Percentiles rank a stretch among this genome's conserved stretches.
Conservation (phyloP, 2,113 vertebrate genomes). For the Okapia johnstoni region DNA sequence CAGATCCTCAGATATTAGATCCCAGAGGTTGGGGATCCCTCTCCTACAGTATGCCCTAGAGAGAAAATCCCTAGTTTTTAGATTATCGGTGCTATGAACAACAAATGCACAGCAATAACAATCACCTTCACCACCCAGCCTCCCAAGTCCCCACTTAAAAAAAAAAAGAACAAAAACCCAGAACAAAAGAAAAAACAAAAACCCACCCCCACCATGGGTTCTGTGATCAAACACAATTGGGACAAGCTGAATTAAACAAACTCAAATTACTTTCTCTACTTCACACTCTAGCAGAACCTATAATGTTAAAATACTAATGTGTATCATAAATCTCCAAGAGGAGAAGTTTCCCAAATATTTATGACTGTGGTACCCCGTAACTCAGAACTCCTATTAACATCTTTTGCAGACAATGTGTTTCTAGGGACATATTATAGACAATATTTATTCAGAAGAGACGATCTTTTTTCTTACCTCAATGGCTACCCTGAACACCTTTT, state of each 20-base stretch:
- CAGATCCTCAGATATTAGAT: not conserved
- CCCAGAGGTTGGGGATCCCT: not conserved
- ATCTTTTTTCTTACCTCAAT: not conserved
- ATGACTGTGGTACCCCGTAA: slow-evolving; percentile 18
- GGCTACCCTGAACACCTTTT: not conserved
- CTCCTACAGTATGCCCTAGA: not conserved
- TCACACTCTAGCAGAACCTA: not conserved
- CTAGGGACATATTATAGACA: slow-evolving; percentile 30
- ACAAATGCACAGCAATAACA: not conserved
- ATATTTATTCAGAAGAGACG: slow-evolving; percentile 27
- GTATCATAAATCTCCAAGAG: slow-evolving; percentile 24
- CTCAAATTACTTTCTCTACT: slow-evolving; percentile 21
- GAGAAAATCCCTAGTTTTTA: not conserved
- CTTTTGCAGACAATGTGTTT: slow-evolving; percentile 45
- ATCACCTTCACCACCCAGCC: not conserved
- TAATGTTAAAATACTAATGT: slow-evolving; percentile 41
- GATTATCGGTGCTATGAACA: not conserved
- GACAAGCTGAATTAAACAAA: not conserved
- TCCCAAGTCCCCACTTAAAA: not conserved
- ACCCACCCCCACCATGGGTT: too few relatives aligned
- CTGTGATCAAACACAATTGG: not conserved
- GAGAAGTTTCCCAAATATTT: slow-evolving; percentile 44
- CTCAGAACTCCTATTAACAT: slow-evolving; percentile 55
- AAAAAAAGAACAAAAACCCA: not conserved
- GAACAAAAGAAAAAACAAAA: too few relatives aligned